Evolutionary conservation across 2,797 vertebrate genomes (phyloP).

Genomic region (Onychomys arenicola): DNA sequence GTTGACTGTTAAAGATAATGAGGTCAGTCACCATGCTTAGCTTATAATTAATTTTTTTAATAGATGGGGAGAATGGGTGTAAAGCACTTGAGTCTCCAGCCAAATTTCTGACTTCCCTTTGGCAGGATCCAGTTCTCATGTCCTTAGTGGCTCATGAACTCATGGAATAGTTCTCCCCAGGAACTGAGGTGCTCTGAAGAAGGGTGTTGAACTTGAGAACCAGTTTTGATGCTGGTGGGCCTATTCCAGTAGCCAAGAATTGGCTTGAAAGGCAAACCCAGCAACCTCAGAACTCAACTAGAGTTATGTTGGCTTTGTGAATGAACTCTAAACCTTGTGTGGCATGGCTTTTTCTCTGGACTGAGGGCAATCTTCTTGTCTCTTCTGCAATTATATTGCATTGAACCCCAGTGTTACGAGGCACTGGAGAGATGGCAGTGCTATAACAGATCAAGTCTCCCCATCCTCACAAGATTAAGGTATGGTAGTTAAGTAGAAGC

Average conservation of each 20-base stretch:
- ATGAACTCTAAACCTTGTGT: background rate
- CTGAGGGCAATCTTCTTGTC: background rate
- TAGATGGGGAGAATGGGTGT: too few species aligned
- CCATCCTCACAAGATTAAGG: background rate
- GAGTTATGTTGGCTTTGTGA: background rate
- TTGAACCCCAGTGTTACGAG: background rate
- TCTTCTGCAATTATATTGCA: background rate
- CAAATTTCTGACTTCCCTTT: background rate
- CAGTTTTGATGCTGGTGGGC: background rate
- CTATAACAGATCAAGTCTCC: background rate
- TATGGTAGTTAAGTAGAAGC: too few species aligned
- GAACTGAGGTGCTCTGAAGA: background rate
- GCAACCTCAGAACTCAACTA: background rate
- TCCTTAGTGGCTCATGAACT: background rate
- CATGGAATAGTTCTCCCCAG: conserved; percentile 7
- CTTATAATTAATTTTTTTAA: background rate
- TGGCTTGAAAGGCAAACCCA: background rate
- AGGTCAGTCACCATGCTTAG: background rate
- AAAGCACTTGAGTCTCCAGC: background rate
- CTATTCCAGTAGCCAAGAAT: background rate
- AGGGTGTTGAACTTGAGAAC: background rate
- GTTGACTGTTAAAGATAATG: conserved; percentile 1
- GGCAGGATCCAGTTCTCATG: background rate
- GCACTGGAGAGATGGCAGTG: background rate
- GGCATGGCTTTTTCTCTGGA: background rate